phyloP scores from a whole-genome alignment of 2,888 invertebrate genomes.

The Epinotia bilunana region DNA sequence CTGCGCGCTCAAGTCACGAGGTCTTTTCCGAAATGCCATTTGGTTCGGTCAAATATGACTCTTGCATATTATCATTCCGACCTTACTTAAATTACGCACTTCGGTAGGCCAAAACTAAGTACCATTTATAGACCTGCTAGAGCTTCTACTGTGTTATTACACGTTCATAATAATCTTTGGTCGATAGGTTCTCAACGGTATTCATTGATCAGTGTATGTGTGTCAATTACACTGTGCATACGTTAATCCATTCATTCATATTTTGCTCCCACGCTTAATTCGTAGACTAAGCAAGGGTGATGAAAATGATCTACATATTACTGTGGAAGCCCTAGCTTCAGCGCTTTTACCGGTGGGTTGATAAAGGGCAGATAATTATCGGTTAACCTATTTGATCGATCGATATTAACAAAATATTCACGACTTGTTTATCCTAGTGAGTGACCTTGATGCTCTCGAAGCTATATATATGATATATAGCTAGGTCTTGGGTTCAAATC shows the following conservation, averaged over 20 bases:
- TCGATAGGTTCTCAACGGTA: slow-evolving; percentile 57
- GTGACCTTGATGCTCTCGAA: too few relatives aligned
- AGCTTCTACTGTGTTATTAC: slow-evolving; percentile 67
- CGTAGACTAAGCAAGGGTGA: not conserved
- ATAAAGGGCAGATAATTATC: not conserved
- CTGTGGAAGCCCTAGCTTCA: not conserved
- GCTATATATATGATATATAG: too few relatives aligned
- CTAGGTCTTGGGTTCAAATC: too few relatives aligned
- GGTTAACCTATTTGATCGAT: not conserved
- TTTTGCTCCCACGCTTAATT: slow-evolving; percentile 52
- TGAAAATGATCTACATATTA: not conserved
- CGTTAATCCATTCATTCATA: slow-evolving; percentile 49
- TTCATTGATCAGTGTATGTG: slow-evolving; percentile 54
- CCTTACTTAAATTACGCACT: slow-evolving; percentile 62
- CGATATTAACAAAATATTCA: not conserved
- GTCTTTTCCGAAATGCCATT: slow-evolving; percentile 63
- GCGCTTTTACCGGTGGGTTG: not conserved
- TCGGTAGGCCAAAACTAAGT: slow-evolving; percentile 65
- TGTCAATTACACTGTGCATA: slow-evolving; percentile 46
- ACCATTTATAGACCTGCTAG: slow-evolving; percentile 64
- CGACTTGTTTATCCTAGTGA: not conserved
- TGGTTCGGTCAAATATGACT: slow-evolving; percentile 47
- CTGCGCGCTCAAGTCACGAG: slow-evolving; percentile 70
- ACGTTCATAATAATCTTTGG: slow-evolving; percentile 59
- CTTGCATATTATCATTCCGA: slow-evolving; percentile 53